These are phyloP conservation scores for Cygnus buccinator DNA, from an alignment of 2,113 vertebrate genomes.

Conservation along the genomic window DNA sequence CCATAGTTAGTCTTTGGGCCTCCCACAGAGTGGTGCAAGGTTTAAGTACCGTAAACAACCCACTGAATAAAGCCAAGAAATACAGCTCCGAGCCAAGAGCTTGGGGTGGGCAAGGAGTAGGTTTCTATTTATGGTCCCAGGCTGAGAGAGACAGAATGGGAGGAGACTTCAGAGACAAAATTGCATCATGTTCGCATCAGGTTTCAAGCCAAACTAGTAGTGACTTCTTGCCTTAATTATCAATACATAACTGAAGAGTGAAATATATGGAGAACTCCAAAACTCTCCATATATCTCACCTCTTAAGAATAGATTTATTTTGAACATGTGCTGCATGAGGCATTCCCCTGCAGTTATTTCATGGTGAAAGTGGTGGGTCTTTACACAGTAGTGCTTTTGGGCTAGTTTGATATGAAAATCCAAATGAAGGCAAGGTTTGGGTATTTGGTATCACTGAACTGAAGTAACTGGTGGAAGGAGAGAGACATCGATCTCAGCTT, in stretches of 20 bases:
- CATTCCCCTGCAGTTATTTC: neutral
- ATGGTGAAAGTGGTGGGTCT: neutral
- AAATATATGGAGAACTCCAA: neutral
- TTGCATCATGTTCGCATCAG: neutral
- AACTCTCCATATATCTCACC: neutral
- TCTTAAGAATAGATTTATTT: neutral
- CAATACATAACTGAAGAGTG: neutral
- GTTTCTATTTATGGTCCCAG: conserved; percentile 50
- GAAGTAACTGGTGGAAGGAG: neutral
- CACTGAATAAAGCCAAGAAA: conserved; percentile 40
- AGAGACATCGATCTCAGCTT: neutral
- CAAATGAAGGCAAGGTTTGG: neutral
- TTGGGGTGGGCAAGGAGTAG: conserved; percentile 16
- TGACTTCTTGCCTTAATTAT: neutral
- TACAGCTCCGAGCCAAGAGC: conserved; percentile 16
- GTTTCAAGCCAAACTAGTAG: neutral
- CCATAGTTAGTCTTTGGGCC: conserved; percentile 39
- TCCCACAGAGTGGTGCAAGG: conserved; percentile 38
- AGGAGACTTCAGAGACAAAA: conserved; percentile 24
- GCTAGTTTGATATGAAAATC: neutral
- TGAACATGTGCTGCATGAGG: neutral
- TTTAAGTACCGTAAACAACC: conserved; percentile 50
- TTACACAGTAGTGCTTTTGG: neutral
- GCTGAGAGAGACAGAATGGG: conserved; percentile 32
- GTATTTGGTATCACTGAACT: neutral